Evolutionary conservation across 1,140 invertebrate species (phyloP).

Genomic region (Trichogramma pretiosum): DNA sequence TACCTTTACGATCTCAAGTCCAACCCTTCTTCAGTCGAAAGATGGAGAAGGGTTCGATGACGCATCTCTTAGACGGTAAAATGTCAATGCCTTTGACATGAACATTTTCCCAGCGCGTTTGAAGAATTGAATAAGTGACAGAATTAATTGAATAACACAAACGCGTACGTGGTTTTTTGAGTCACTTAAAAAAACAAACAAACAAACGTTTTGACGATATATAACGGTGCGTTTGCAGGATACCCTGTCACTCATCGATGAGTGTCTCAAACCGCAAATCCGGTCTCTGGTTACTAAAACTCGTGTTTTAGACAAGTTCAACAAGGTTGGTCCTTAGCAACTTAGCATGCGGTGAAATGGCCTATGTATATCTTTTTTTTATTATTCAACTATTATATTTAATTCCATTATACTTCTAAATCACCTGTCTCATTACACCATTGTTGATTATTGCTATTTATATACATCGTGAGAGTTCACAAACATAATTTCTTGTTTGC

Average conservation of each 20-base stretch:
- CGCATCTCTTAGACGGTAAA: too few species aligned
- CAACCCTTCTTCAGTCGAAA: too few species aligned
- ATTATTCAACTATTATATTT: slow-evolving; percentile 24
- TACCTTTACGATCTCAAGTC: too few species aligned
- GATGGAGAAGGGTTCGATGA: too few species aligned
- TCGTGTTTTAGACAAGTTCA: slow-evolving; percentile 46
- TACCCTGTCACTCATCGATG: slow-evolving; percentile 44
- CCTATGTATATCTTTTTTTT: slow-evolving; percentile 40
- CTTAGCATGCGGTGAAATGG: slow-evolving; percentile 47
- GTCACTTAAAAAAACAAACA: slow-evolving; percentile 8
- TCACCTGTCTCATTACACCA: slow-evolving; percentile 24
- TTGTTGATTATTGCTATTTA: slow-evolving; percentile 19
- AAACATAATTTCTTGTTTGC: slow-evolving; percentile 22
- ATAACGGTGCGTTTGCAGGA: slow-evolving; percentile 46
- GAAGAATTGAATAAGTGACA: too few species aligned
- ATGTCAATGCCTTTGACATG: too few species aligned
- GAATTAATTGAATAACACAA: too few species aligned
- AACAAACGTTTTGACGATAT: slow-evolving; percentile 37
- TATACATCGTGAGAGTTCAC: slow-evolving; percentile 18
- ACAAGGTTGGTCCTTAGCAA: slow-evolving; percentile 47
- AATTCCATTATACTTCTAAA: too few species aligned
- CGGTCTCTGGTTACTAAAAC: slow-evolving; percentile 46
- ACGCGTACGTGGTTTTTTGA: too few species aligned
- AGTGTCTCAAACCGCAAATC: slow-evolving; percentile 41
- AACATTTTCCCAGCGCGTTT: too few species aligned